Conservation (phyloP, 1,140 invertebrate genomes). For the Cyclina sinensis region DNA sequence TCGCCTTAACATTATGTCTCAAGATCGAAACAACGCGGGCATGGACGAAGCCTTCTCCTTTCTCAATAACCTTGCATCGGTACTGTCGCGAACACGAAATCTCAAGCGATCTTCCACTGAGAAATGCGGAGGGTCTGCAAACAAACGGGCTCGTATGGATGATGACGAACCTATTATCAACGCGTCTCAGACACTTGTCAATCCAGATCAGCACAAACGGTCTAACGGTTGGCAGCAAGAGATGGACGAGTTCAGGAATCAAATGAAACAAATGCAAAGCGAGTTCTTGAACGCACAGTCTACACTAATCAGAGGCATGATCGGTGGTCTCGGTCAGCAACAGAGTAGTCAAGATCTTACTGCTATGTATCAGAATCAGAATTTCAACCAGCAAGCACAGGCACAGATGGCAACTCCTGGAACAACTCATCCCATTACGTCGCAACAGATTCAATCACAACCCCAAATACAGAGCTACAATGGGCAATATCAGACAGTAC, state of each 20-base stretch:
- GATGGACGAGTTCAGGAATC: not conserved
- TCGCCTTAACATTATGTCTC: not conserved
- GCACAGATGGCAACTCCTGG: not conserved
- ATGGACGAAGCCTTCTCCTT: not conserved
- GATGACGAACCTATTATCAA: not conserved
- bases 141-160: not conserved
- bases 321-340: not conserved
- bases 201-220: not conserved
- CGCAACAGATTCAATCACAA: too few relatives aligned
- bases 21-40: not conserved
- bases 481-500: too few relatives aligned
- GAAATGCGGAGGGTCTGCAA: not conserved
- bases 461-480: too few relatives aligned
- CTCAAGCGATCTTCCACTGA: not conserved
- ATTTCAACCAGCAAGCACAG: not conserved
- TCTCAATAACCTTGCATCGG: not conserved
- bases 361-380: not conserved
- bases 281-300: not conserved
- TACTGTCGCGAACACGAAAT: not conserved
- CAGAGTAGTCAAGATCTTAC: not conserved
- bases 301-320: not conserved
- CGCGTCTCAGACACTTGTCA: not conserved
- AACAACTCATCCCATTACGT: too few relatives aligned
- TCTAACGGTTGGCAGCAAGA: not conserved
- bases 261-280: not conserved